Evolutionary conservation across 2,113 vertebrate species (phyloP).

Genomic region (Eretmochelys imbricata): DNA sequence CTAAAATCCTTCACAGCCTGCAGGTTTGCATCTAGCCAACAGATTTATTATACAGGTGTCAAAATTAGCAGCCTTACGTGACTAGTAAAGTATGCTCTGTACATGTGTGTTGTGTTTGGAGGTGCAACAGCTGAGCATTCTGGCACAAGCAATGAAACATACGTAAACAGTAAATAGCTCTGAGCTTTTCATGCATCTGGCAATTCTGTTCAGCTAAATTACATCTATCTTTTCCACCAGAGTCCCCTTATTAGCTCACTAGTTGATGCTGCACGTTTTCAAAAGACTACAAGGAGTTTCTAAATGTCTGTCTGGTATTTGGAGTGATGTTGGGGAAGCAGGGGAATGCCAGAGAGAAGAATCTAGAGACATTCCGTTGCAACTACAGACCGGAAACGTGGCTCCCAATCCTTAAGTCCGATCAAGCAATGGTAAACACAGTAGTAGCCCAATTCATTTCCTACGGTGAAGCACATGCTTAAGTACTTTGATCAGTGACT

Average conservation of each 20-base stretch:
- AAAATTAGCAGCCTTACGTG: conserved; percentile 64
- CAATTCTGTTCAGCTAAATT: not conserved
- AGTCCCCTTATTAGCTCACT: conserved; percentile 5
- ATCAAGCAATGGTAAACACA: not conserved
- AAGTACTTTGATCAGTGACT: not conserved
- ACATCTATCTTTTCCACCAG: not conserved
- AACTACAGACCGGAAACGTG: not conserved
- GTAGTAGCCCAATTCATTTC: not conserved
- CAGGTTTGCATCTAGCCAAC: conserved; percentile 61
- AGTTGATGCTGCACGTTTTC: not conserved
- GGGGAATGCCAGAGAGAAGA: not conserved
- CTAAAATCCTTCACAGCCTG: conserved; percentile 53
- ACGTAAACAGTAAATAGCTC: not conserved
- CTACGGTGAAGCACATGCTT: not conserved
- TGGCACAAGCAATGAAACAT: not conserved
- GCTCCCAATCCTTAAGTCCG: not conserved
- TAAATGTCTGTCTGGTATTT: not conserved
- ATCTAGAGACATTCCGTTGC: not conserved
- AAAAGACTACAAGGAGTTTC: not conserved
- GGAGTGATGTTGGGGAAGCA: rapidly evolving
- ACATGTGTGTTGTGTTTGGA: not conserved
- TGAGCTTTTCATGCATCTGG: conserved; percentile 13
- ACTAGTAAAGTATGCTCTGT: conserved; percentile 11
- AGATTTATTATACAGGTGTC: conserved; percentile 75
- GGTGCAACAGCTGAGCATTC: not conserved